phyloP scores from a whole-genome alignment of 2,888 invertebrate genomes.

The Entomobrya proxima region DNA sequence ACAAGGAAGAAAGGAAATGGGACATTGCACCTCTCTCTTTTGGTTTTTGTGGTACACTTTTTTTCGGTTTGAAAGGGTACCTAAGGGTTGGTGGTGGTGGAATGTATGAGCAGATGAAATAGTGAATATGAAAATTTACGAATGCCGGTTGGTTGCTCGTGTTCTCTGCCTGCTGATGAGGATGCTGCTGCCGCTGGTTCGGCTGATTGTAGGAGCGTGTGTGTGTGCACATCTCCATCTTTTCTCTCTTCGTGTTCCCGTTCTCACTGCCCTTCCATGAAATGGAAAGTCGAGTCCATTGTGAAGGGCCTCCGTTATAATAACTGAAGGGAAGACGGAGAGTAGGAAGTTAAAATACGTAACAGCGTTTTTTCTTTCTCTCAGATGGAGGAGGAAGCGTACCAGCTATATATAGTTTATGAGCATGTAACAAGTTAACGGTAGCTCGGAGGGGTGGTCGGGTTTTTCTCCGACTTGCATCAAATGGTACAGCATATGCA shows the following conservation, averaged over 20 bases:
- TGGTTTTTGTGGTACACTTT: conserved; percentile 59
- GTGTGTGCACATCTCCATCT: background rate
- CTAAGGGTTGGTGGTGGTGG: conserved; percentile 21
- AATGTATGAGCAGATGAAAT: conserved; percentile 27
- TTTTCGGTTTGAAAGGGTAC: background rate
- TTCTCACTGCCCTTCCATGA: background rate
- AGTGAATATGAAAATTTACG: background rate
- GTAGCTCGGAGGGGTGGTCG: conserved; percentile 18
- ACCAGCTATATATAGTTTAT: conserved; percentile 7
- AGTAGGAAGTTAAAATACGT: background rate
- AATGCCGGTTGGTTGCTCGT: conserved; percentile 31
- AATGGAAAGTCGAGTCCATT: conserved; percentile 50
- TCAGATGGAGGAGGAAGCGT: background rate
- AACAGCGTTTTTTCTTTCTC: background rate
- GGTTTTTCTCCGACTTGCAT: background rate
- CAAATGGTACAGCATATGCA: background rate
- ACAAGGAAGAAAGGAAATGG: conserved; percentile 14
- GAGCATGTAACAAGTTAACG: conserved; percentile 15
- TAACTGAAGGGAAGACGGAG: background rate
- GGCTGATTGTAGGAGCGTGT: background rate
- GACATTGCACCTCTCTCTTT: conserved; percentile 56
- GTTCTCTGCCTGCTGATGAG: background rate
- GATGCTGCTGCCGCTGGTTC: background rate
- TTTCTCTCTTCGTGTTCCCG: background rate
- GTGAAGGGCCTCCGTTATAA: conserved; percentile 20